These are phyloP conservation scores for Neolamprologus hecqui DNA, from an alignment of 2,113 vertebrate species.

Conservation along the genomic window DNA sequence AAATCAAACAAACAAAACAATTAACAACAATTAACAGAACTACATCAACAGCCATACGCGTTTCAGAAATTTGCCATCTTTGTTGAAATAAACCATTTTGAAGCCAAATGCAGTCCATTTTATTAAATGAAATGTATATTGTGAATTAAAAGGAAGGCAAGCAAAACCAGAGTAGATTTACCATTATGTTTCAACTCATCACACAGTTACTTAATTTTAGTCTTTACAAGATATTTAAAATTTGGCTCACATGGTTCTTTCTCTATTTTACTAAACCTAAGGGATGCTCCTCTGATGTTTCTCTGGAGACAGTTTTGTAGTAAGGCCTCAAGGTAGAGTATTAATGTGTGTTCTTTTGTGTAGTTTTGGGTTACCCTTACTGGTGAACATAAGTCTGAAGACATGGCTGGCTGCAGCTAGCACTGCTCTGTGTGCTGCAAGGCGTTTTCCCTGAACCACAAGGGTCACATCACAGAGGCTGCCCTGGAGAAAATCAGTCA, in stretches of 20 bases:
- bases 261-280: neutral
- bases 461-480: neutral
- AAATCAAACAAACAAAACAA: neutral
- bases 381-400: neutral
- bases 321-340: neutral
- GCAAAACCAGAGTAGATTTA: neutral
- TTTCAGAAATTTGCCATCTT: neutral
- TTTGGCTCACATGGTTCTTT: neutral
- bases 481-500: neutral
- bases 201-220: neutral
- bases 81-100: neutral
- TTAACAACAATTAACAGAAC: neutral
- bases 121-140: neutral
- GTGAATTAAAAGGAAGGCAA: neutral
- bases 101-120: neutral
- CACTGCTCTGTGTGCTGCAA: neutral
- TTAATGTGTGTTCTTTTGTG: neutral
- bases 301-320: neutral
- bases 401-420: neutral
- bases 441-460: neutral
- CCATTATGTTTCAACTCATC: neutral
- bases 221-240: neutral
- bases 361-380: neutral
- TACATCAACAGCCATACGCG: neutral
- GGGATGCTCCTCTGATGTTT: neutral